Evolutionary conservation across 2,888 invertebrate genomes (phyloP), one percentile per base, ranked within the genome.

Genomic region (Pteria penguin): DNA sequence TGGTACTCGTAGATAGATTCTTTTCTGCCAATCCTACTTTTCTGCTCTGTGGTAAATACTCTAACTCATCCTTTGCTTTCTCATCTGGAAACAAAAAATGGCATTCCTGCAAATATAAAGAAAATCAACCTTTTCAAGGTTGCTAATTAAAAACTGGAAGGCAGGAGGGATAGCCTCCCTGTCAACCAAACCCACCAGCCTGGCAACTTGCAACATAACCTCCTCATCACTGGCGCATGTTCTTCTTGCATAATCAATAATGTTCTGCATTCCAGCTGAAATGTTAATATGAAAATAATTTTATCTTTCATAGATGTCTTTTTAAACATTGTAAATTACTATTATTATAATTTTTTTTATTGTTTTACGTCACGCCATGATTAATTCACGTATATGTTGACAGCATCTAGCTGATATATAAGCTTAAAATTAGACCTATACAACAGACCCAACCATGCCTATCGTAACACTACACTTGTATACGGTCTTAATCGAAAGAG

Each of bases 21-120:
- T n/a, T 29, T 52, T 52, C 54, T 2, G 24, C 4, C 3, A 55
- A 1, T 4, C 54, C 31, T 55, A 27, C 27, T 4, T 26, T 18
- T 66, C 54, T 45, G 11, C 54, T 54, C 29, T 52, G 52, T 52
- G 66, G 66, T 18, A 66, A 24, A 26, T 66, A 66, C 29, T 66
- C 54, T 31, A 66, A 22, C 29, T 52, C 66, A 11, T 5, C 29
- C 54, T 26, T 52, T 8, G 8, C 18, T 22, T 26, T 66, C 18
- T 1, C 67, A 4, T 31, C 57, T 5, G 67, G 67, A 31, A 32
- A 67, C 29, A 63, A 24, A 2, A n/a, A 32, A 5, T 2, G 54
- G 32, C 67, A 67, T 22, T 27, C 67, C 67, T 67, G 67, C 22
- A 31, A 18, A 55, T 31, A 14, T 55, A 22, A 55, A 55, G 18